These are phyloP conservation scores for Orussus abietinus DNA, from an alignment of 1,140 invertebrate genomes.

Conservation along the genomic window DNA sequence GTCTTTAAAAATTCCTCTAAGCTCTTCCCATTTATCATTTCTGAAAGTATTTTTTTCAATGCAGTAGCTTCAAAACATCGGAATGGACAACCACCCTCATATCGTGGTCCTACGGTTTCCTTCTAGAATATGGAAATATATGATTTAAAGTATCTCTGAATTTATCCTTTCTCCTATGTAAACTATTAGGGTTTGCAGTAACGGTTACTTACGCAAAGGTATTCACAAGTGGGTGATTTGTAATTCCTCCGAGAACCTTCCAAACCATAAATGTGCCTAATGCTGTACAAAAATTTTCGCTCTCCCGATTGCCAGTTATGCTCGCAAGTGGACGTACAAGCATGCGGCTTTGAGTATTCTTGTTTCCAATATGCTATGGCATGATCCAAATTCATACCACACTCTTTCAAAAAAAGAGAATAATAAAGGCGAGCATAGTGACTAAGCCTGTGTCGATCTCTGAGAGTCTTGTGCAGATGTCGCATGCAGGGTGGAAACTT, in stretches of 20 bases:
- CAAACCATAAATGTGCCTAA: conserved; percentile 69
- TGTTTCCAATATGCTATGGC: conserved; percentile 63
- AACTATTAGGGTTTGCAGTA: conserved; percentile 1
- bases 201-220: conserved; percentile 51
- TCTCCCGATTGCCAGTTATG: conserved; percentile 65
- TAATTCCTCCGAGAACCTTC: conserved; percentile 65
- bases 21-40: conserved; percentile 25
- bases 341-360: conserved; percentile 61
- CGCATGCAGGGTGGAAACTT: conserved; percentile 75
- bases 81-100: conserved; percentile 62
- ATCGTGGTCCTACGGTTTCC: conserved; percentile 43
- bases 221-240: conserved; percentile 54
- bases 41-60: conserved; percentile 46
- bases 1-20: conserved; percentile 23
- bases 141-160: conserved; percentile 12
- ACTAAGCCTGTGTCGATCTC: conserved; percentile 65
- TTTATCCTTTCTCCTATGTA: conserved; percentile 7
- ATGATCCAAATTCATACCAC: conserved; percentile 63
- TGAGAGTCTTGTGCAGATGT: conserved; percentile 62
- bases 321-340: conserved; percentile 51
- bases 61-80: conserved; percentile 54
- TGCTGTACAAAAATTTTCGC: conserved; percentile 65
- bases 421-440: conserved; percentile 70
- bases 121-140: conserved; percentile 28
- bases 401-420: conserved; percentile 68